Evolutionary conservation across 1,140 invertebrate genomes (phyloP), one percentile per base, ranked within the genome.

Genomic region (Stegodyphus mimosarum): DNA sequence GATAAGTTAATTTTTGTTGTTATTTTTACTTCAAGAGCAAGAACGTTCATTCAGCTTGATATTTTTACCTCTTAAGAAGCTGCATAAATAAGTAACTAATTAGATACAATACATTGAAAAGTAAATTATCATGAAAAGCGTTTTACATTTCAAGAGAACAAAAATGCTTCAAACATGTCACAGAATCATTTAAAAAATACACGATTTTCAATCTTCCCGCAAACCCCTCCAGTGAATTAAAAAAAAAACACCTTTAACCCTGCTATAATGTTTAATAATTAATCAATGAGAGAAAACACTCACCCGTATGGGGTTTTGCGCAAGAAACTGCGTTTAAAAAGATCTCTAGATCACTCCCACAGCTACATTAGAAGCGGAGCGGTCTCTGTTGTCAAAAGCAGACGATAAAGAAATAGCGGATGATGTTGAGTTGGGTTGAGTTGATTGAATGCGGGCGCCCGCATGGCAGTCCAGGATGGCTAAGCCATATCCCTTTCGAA

Each of bases 401-500:
- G 78, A 80, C 69, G 78, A 71, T 80, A 80, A 80, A 80, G 78
- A 80, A 80, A 80, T 80, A 71, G 66, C 67, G 78, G 76, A 71
- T 51, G 51, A 78, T 78, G 76, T 64, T 78, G 66, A 78, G 76
- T 69, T n/a, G 76, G 50, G 64, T 71, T 60, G 78, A 70, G 78
- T 71, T 80, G 78, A 80, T 80, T 80, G 69, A 80, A 80, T 70
- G 78, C 78, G 78, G 78, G 78, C 53, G 78, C 78, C 78, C 78
- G 78, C 48, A 80, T 80, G 18, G 11, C 33, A 50, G 15, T 9
- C n/a, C 18, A 55, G 66, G 66, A 15, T 53, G 48, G 53, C 64
- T 50, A 53, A 69, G 10, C 18, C 13, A 49, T 64, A 78, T 64
- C 76, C 76, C 76, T 78, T 78, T 78, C 64, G 76, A 48, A 64